Base-by-base conservation (phyloP, 2,113 vertebrate genomes). In the Pyrgilauda ruficollis region DNA sequence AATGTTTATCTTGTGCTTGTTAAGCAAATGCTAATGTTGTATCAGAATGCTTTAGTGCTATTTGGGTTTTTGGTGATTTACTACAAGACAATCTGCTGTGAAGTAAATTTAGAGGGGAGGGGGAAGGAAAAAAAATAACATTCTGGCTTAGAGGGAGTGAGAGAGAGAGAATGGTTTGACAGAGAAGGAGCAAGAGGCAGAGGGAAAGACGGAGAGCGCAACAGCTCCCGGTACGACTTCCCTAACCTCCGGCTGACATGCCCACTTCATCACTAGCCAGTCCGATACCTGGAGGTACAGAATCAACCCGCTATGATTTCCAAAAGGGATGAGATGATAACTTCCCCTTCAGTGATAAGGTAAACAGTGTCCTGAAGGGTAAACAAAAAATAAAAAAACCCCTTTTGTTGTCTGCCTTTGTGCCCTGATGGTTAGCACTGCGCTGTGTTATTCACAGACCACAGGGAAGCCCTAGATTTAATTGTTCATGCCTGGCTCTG, bases 1-100 rank as follows among this genome's bases (percentile, higher is more conserved):
- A 98, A 98, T 98, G 98, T 98, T 98, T 98, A 98, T 98, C 98
- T 98, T 98, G 98, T 98, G 98, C 98, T 98, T 98, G 98, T 98
- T 98, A 98, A 98, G 98, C 98, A 98, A 98, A 98, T 98, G 98
- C 98, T 98, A 98, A 98, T 98, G 98, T 98, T 98, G 98, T 98
- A 98, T 98, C 98, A 98, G 98, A 98, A 98, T 98, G 98, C 98
- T 98, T 98, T 98, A 98, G 98, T 98, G 98, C 98, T 98, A 98
- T 98, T 98, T 98, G 98, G 98, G 98, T 98, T 98, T 98, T 98
- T 97, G 98, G 98, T 98, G 98, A 98, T 98, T 98, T 98, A 98
- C 98, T 98, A 98, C 98, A 98, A 98, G 98, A 98, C 98, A 98
- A 98, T 98, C 98, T 98, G 98, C 98, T 98, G 98, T 98, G 98